Evolutionary conservation across 1,140 invertebrate genomes (phyloP).

Genomic region (Zaprionus davidi): DNA sequence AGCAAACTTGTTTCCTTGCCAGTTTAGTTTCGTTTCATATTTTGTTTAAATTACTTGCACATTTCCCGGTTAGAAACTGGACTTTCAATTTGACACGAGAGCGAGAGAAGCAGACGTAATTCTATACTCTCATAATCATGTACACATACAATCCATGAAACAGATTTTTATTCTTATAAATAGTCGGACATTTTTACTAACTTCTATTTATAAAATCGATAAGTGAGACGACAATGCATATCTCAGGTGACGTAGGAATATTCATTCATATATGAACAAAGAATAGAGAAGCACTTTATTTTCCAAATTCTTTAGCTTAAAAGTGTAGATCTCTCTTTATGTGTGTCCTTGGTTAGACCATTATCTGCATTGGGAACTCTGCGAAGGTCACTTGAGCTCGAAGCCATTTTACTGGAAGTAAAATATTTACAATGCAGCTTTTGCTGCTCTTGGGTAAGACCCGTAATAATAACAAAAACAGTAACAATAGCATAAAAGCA

Average conservation of each 20-base stretch:
- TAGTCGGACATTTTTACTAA: conserved; percentile 15
- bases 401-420: neutral
- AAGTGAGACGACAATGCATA: conserved; percentile 7
- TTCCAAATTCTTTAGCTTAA: neutral
- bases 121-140: conserved; percentile 18
- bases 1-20: conserved; percentile 1
- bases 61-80: conserved; percentile 17
- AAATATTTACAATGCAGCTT: neutral
- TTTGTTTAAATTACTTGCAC: conserved; percentile 18
- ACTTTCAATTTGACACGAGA: conserved; percentile 5
- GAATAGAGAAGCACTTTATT: neutral
- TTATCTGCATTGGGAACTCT: neutral
- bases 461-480: neutral
- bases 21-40: conserved; percentile 24
- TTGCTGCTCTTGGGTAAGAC: neutral
- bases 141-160: neutral
- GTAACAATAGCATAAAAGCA: neutral
- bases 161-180: conserved; percentile 25
- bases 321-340: neutral
- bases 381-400: neutral
- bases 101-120: neutral
- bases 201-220: conserved; percentile 16
- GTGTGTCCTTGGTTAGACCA: neutral
- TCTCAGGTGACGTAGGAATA: conserved; percentile 26
- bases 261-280: neutral